Percentiles rank a stretch among this genome's conserved stretches.
Evolutionary conservation across 1,140 invertebrate species (phyloP).

Genomic region (Apis mellifera): DNA sequence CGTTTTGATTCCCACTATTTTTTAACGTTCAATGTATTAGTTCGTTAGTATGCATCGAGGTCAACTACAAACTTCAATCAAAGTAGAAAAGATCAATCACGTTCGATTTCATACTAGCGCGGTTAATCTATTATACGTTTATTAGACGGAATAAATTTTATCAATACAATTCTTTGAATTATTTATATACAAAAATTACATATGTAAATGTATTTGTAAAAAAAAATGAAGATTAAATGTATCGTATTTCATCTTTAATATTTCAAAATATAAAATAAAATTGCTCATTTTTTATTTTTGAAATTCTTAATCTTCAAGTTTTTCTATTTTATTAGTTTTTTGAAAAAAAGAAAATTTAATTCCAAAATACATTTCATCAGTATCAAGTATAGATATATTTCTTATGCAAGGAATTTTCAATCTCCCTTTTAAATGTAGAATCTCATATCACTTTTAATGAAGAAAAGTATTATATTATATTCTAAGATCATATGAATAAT

Average conservation of each 20-base stretch:
- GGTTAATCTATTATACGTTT: background rate
- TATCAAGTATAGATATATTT: no score
- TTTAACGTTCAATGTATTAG: constrained; percentile 8
- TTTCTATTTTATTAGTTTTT: background rate
- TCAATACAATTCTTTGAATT: background rate
- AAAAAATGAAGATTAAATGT: no score
- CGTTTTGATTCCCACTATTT: constrained; percentile 4
- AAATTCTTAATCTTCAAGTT: background rate
- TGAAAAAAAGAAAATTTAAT: no score
- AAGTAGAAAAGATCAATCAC: background rate
- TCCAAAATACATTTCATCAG: background rate
- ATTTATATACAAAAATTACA: background rate
- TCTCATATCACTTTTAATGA: no score
- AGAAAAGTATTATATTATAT: no score
- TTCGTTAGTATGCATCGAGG: background rate
- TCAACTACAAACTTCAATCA: background rate
- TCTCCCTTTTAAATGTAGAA: no score
- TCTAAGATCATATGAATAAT: no score
- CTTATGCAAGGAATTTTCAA: no score
- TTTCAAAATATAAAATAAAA: background rate
- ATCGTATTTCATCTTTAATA: no score
- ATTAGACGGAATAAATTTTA: background rate
- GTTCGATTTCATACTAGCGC: background rate
- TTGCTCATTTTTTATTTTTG: background rate
- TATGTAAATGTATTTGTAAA: no score